Conservation (phyloP, 1,140 invertebrate species). For the Drosophila ercepeae region DNA sequence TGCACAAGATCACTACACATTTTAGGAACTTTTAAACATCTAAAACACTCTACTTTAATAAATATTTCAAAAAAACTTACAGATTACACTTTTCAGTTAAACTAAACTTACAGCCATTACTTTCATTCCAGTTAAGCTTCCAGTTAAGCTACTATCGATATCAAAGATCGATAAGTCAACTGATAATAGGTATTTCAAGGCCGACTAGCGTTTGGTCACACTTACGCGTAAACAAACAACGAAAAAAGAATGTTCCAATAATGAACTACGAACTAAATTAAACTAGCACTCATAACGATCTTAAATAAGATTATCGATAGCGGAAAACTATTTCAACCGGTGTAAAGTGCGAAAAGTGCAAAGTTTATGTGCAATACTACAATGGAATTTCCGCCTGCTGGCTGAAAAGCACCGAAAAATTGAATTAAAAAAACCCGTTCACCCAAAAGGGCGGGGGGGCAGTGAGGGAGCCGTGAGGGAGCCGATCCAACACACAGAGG, state of each 20-base stretch:
- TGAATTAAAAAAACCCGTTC: background rate
- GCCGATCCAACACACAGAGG: background rate
- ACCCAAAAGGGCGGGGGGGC: background rate
- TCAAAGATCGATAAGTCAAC: background rate
- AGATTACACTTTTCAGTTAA: no score
- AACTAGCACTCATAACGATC: background rate
- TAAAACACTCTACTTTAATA: background rate
- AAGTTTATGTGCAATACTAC: background rate
- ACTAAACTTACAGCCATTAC: background rate
- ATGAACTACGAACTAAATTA: conserved; percentile 4
- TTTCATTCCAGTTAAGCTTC: background rate
- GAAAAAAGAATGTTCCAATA: conserved; percentile 12
- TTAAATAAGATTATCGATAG: background rate
- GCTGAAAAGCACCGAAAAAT: background rate
- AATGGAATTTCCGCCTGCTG: background rate
- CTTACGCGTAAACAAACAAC: conserved; percentile 24
- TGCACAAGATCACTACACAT: background rate
- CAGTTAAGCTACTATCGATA: background rate
- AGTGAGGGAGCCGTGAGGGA: background rate
- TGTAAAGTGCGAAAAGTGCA: background rate
- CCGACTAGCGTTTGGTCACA: background rate
- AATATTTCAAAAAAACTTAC: no score
- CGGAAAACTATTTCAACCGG: background rate
- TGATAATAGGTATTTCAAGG: background rate
- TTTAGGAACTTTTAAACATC: background rate